Base-by-base conservation (phyloP, 2,113 vertebrate genomes). In the Ailuropoda melanoleuca region DNA sequence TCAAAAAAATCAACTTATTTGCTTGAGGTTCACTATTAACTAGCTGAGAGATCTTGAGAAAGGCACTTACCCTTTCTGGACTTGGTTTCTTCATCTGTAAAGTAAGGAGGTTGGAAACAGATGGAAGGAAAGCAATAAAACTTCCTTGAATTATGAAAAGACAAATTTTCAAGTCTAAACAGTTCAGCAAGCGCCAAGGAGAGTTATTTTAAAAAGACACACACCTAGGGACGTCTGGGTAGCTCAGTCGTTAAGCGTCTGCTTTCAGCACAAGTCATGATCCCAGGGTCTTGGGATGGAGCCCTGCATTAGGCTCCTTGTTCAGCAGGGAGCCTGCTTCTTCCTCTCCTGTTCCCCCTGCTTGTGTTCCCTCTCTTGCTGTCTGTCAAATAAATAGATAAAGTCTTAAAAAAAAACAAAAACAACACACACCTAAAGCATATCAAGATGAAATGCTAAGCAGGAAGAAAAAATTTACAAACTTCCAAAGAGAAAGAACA, bases 31-130 rank as follows among this genome's bases (percentile, higher is more conserved):
- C 83, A 90, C 58, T 74, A 78, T 26, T 91, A 89, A 88, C 80
- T 92, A 95, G 60, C 19, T 88, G 50, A 64, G 18, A 77, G 68
- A 90, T 8, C 60, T 39, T 56, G 46, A 37, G 62, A 31, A 92
- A 82, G 15, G 58, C 56, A 80, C 48, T 95, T 89, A n/a, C 83
- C n/a, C 19, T 88, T 88, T 95, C 72, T 95, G n/a, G 74, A 53
- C 31, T 96, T 46, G 93, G 64, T 97, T 93, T 96, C 77, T 46
- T 94, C 31, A 70, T 37, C n/a, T 56, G 5, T 53, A 72, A 96
- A 97, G 23, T 55, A 90, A 83, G 37, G 19, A 94, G 1, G 15
- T 3, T 97, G 18, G 60, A 94, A 97, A 97, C 3, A 66, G 46
- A 82, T 72, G 2, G 37, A 93, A 90, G 43, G n/a, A 53, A 89